Evolutionary conservation across 2,113 vertebrate species (phyloP).

Genomic region (Rhegmatorhina hoffmannsi): DNA sequence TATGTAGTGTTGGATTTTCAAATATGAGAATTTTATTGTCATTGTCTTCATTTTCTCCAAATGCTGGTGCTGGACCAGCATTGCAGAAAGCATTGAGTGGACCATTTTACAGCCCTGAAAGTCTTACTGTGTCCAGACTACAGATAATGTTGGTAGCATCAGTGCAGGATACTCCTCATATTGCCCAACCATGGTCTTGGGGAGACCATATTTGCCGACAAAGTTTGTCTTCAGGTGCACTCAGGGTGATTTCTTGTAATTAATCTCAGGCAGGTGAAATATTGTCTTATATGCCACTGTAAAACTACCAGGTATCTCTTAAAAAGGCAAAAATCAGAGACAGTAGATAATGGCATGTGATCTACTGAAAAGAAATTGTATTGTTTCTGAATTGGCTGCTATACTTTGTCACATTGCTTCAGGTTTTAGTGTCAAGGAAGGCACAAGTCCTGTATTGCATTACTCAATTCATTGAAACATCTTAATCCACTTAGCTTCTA

Average conservation of each 20-base stretch:
- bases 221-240: neutral
- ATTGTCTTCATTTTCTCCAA: neutral
- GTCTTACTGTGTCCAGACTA: neutral
- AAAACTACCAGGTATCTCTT: neutral
- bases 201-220: neutral
- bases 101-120: neutral
- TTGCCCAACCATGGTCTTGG: neutral
- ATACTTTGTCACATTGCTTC: neutral
- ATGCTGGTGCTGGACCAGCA: neutral
- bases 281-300: neutral
- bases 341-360: neutral
- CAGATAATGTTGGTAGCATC: neutral
- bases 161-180: neutral
- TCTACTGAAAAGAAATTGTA: neutral
- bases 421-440: neutral
- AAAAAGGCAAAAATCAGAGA: neutral
- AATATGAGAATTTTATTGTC: neutral
- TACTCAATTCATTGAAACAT: neutral
- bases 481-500: neutral
- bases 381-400: neutral
- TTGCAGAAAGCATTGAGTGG: neutral
- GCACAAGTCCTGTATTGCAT: neutral
- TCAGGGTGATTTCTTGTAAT: neutral
- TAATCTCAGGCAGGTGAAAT: neutral
- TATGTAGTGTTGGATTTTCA: conserved; percentile 67